phyloP scores from a whole-genome alignment of 2,797 vertebrate genomes.

The Taenioides sp. region DNA sequence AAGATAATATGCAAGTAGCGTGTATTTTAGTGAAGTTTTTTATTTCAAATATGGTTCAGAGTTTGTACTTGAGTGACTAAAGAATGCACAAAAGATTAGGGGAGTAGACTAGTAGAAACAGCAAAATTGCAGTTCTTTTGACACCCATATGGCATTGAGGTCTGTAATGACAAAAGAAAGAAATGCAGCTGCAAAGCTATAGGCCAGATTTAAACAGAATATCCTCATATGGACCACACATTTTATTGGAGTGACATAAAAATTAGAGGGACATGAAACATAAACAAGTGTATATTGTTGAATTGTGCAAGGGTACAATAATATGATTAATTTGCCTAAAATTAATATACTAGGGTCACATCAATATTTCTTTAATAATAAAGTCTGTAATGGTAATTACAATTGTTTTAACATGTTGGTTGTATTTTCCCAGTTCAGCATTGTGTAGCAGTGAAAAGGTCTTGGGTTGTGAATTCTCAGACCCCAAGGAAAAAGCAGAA shows the following conservation, averaged over 20 bases:
- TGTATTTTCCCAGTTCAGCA: background rate
- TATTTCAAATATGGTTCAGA: background rate
- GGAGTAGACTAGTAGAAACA: background rate
- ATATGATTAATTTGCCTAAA: conserved; percentile 81
- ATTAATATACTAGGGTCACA: conserved; percentile 59
- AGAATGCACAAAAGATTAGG: background rate
- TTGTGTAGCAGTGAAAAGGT: background rate
- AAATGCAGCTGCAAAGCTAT: conserved; percentile 25
- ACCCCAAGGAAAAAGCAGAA: conserved; percentile 24
- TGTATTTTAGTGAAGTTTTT: background rate
- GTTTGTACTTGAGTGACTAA: background rate
- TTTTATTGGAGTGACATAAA: conserved; percentile 20
- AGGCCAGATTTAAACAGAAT: conserved; percentile 14
- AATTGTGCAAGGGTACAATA: conserved; percentile 82
- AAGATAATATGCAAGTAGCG: background rate
- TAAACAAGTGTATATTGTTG: conserved; percentile 77
- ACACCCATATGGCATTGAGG: background rate
- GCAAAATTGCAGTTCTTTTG: background rate
- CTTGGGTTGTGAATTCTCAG: conserved; percentile 55
- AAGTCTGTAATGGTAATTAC: background rate
- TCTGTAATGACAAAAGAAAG: background rate
- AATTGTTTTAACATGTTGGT: background rate
- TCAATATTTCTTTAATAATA: conserved; percentile 48
- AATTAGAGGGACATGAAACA: conserved; percentile 4
- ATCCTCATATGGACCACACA: conserved; percentile 15